phyloP scores from a whole-genome alignment of 1,140 invertebrate genomes.

The Proctacanthus coquilletti region DNA sequence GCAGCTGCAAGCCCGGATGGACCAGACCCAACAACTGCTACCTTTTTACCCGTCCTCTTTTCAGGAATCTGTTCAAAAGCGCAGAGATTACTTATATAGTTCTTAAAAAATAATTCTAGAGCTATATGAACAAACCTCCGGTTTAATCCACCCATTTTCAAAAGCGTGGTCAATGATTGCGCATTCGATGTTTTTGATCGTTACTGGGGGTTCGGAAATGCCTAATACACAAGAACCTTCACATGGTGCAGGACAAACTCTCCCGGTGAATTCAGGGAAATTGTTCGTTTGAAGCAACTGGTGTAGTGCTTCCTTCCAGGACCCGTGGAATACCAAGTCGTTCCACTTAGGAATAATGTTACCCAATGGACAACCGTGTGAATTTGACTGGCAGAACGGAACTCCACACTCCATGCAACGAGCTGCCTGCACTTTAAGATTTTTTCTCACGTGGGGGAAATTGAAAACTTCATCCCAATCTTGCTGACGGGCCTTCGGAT shows the following conservation, averaged over 20 bases:
- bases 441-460: constrained; percentile 68
- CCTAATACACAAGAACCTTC: constrained; percentile 96
- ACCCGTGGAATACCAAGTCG: constrained; percentile 82
- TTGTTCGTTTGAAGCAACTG: constrained; percentile 97
- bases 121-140: constrained; percentile 36
- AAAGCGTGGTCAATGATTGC: constrained; percentile 98
- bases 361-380: constrained; percentile 88
- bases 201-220: constrained; percentile 90
- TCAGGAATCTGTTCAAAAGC: constrained; percentile 19
- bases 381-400: constrained; percentile 92
- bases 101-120: too few relatives aligned
- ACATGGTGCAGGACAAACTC: constrained; percentile 97
- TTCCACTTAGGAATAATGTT: constrained; percentile 99
- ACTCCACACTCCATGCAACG: constrained; percentile 99
- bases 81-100: too few relatives aligned
- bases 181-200: constrained; percentile 99
- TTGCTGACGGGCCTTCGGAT: constrained; percentile 64
- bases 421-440: constrained; percentile 80
- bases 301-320: constrained; percentile 93
- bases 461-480: constrained; percentile 98
- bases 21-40: constrained; percentile 91
- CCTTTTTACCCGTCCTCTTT: constrained; percentile 62
- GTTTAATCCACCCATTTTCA: constrained; percentile 87
- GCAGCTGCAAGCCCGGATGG: constrained; percentile 90
- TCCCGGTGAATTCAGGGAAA: constrained; percentile 97